These are phyloP conservation scores for Ligdia adustata DNA, from an alignment of 2,888 invertebrate genomes.

Conservation along the genomic window DNA sequence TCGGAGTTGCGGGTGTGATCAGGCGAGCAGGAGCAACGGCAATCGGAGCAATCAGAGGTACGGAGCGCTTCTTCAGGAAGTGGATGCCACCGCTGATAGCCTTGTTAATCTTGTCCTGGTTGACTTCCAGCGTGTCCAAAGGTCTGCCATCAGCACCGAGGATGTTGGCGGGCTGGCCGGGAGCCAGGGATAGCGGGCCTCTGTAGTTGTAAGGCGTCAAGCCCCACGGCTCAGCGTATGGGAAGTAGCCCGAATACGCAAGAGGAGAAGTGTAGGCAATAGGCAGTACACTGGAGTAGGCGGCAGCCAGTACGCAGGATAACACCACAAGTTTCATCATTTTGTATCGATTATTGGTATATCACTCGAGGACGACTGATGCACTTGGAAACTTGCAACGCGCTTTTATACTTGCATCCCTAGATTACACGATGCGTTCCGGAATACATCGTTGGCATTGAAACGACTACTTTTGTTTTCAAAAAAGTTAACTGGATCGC, in stretches of 20 bases:
- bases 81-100: constrained; percentile 58
- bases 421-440: constrained; percentile 50
- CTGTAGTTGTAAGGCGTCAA: constrained; percentile 33
- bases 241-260: neutral
- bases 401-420: constrained; percentile 59
- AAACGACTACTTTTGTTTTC: constrained; percentile 60
- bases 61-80: constrained; percentile 64
- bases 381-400: constrained; percentile 39
- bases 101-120: constrained; percentile 71
- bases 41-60: constrained; percentile 43
- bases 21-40: constrained; percentile 31
- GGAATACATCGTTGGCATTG: constrained; percentile 64
- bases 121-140: constrained; percentile 71
- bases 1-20: constrained; percentile 34
- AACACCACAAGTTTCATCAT: constrained; percentile 85
- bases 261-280: constrained; percentile 29
- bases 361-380: constrained; percentile 68
- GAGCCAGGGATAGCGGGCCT: constrained; percentile 45
- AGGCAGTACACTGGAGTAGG: constrained; percentile 63
- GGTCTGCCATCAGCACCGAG: constrained; percentile 71
- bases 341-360: too few relatives aligned
- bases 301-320: constrained; percentile 85
- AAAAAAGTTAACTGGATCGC: constrained; percentile 44
- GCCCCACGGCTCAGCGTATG: constrained; percentile 4
- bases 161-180: constrained; percentile 71